phyloP scores from a whole-genome alignment of 2,797 vertebrate genomes.

The Synanceia verrucosa region DNA sequence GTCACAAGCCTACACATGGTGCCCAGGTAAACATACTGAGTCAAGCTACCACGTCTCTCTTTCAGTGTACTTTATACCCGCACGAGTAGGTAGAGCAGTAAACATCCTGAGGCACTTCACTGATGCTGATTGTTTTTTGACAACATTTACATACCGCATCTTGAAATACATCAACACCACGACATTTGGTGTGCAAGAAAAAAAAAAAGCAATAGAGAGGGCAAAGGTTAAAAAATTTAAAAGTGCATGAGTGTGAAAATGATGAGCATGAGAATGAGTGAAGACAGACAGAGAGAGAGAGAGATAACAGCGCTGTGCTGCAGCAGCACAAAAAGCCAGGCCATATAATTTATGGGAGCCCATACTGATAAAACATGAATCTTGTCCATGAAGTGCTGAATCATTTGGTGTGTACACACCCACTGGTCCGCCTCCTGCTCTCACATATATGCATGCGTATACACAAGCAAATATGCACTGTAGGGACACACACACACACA shows the following conservation, averaged over 20 bases:
- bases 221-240: neutral
- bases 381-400: conserved; percentile 75
- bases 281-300: neutral
- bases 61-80: conserved; percentile 5
- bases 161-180: conserved; percentile 28
- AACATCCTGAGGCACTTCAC: conserved; percentile 19
- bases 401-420: conserved; percentile 63
- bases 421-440: conserved; percentile 55
- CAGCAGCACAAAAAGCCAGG: conserved; percentile 54
- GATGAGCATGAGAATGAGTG: conserved; percentile 4
- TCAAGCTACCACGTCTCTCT: conserved; percentile 38
- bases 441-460: conserved; percentile 53
- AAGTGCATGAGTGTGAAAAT: neutral
- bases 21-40: conserved; percentile 68
- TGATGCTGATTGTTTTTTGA: conserved; percentile 1
- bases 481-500: neutral
- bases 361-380: conserved; percentile 81
- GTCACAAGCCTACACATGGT: conserved; percentile 66
- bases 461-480: conserved; percentile 49
- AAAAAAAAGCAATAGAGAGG: conserved; percentile 13
- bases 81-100: conserved; percentile 23
- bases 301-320: conserved; percentile 26
- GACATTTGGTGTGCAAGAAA: conserved; percentile 22
- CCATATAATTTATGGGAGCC: conserved; percentile 69
- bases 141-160: conserved; percentile 19